These are phyloP conservation scores for Decapterus maruadsi DNA, from an alignment of 2,797 vertebrate species.

Conservation along the genomic window DNA sequence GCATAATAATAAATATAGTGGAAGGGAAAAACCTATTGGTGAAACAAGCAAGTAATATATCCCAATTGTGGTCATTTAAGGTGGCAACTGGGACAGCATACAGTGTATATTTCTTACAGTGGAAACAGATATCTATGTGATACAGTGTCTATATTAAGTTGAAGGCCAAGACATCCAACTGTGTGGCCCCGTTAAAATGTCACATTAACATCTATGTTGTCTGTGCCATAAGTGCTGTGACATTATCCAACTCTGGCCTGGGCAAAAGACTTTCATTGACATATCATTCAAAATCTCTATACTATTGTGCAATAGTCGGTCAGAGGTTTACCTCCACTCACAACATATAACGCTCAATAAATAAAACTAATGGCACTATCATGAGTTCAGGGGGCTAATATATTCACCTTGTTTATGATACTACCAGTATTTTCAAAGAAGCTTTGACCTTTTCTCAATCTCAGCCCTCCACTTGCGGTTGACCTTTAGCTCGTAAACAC, in stretches of 20 bases:
- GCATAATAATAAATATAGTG: no score
- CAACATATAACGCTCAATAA: slow-evolving; percentile 7
- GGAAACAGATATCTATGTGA: background rate
- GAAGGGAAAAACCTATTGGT: no score
- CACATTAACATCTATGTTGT: slow-evolving; percentile 73
- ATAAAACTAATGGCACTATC: slow-evolving; percentile 7
- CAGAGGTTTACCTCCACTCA: slow-evolving; percentile 4
- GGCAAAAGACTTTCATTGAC: slow-evolving; percentile 27
- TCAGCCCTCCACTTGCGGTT: slow-evolving; percentile 69
- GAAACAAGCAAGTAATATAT: no score
- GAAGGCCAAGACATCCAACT: slow-evolving; percentile 50
- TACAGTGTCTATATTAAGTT: slow-evolving; percentile 32
- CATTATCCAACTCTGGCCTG: slow-evolving; percentile 49
- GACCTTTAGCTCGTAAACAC: slow-evolving; percentile 78
- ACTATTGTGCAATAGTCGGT: slow-evolving; percentile 2
- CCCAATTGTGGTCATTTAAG: background rate
- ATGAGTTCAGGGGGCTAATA: slow-evolving; percentile 24
- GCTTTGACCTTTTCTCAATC: slow-evolving; percentile 79
- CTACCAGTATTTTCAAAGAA: slow-evolving; percentile 63
- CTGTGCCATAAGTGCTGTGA: slow-evolving; percentile 60
- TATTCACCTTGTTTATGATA: slow-evolving; percentile 53
- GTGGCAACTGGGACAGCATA: slow-evolving; percentile 18
- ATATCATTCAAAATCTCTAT: slow-evolving; percentile 29
- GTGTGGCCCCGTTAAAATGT: slow-evolving; percentile 69
- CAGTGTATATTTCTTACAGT: slow-evolving; percentile 27